These are phyloP conservation scores for Porites rus DNA, from an alignment of 92 coral and sea anemone species.

Conservation along the genomic window DNA sequence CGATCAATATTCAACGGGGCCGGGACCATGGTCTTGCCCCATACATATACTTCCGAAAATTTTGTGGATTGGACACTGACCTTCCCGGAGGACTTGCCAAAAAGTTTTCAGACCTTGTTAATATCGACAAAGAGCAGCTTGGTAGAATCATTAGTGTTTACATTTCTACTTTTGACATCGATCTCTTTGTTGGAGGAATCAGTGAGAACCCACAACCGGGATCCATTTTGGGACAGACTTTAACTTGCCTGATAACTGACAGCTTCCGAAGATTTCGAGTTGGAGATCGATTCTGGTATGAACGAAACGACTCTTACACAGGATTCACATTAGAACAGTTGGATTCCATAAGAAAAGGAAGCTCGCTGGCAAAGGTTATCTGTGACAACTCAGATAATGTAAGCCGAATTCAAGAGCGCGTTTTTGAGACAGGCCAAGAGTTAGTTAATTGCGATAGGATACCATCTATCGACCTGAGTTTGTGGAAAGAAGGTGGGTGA, in stretches of 20 bases:
- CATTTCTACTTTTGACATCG: conserved; percentile 11
- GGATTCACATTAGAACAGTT: conserved; percentile 33
- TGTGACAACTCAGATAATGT: conserved; percentile 12
- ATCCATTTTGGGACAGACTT: conserved; percentile 23
- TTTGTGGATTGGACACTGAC: conserved; percentile 5
- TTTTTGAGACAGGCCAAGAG: not conserved
- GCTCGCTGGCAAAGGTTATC: conserved; percentile 29
- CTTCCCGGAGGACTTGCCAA: not conserved
- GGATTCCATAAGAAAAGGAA: not conserved
- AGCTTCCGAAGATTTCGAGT: conserved; percentile 6
- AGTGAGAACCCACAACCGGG: conserved; percentile 2
- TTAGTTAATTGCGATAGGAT: conserved; percentile 9
- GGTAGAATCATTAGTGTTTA: not conserved
- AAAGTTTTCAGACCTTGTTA: not conserved
- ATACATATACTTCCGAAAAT: conserved; percentile 30
- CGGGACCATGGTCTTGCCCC: conserved; percentile 69
- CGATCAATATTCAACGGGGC: conserved; percentile 69
- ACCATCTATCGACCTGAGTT: conserved; percentile 28
- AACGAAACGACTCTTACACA: conserved; percentile 1
- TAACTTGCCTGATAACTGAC: conserved; percentile 21
- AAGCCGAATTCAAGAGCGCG: not conserved
- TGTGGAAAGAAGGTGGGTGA: conserved; percentile 38
- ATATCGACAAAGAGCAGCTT: not conserved
- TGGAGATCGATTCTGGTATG: conserved; percentile 61
- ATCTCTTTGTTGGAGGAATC: conserved; percentile 37